A percentile compares a stretch with the other conserved stretches of the same genome.
Evolutionary conservation across 2,888 invertebrate genomes (phyloP).

Genomic region (Idaea aversata): DNA sequence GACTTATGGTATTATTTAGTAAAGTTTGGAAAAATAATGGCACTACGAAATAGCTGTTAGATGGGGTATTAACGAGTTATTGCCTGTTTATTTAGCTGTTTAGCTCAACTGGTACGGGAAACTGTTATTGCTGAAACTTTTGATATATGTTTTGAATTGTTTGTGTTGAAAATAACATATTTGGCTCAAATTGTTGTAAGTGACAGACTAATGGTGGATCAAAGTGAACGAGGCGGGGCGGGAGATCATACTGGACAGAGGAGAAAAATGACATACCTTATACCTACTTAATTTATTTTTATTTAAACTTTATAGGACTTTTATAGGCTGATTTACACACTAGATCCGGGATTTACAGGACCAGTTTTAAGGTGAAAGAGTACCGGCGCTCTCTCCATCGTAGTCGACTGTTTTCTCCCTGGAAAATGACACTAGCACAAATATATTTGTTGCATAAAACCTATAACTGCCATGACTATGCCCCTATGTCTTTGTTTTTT

Average conservation of each 20-base stretch:
- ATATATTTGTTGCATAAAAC: too few species aligned
- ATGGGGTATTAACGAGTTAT: slow-evolving; percentile 20
- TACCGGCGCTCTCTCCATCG: too few species aligned
- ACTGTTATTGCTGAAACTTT: slow-evolving; percentile 10
- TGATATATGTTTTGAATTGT: slow-evolving; percentile 29
- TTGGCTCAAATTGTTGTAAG: not conserved
- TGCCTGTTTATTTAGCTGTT: slow-evolving; percentile 18
- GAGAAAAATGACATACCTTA: not conserved
- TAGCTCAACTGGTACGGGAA: not conserved
- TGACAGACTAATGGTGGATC: not conserved
- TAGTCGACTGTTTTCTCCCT: too few species aligned
- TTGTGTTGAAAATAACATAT: slow-evolving; percentile 3
- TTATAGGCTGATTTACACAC: not conserved
- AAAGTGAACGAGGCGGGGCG: not conserved
- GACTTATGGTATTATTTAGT: slow-evolving; percentile 22
- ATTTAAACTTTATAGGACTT: not conserved
- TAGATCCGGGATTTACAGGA: too few species aligned
- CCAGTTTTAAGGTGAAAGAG: too few species aligned
- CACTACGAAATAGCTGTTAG: slow-evolving; percentile 17
- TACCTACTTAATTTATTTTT: not conserved
- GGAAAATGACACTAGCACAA: too few species aligned
- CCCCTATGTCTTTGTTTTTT: too few species aligned
- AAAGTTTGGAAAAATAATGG: slow-evolving; percentile 23
- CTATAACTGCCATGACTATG: too few species aligned
- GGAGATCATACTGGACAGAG: too few species aligned